Base-by-base conservation (phyloP, 2,797 vertebrate genomes). In the Rhinophrynus dorsalis region DNA sequence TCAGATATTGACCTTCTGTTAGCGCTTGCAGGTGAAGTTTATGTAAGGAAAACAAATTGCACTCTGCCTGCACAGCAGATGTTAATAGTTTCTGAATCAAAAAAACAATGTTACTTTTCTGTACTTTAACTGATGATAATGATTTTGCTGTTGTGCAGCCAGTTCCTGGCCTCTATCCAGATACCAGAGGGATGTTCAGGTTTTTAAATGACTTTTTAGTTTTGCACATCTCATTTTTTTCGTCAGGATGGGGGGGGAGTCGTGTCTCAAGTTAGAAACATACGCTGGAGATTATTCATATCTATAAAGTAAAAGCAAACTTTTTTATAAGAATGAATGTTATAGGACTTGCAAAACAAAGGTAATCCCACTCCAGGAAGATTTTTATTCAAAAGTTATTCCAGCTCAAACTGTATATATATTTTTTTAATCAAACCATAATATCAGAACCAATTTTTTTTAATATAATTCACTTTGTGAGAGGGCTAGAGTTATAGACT, bases 1-100 rank as follows among this genome's bases (percentile, higher is more conserved):
- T 48, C 61, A 40, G 13, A 48, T 2, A 38, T 8, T 56, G 74
- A 35, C 62, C 40, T 52, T 67, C 74, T 70, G 62, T 61, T 65
- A 50, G n/a, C 18, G 52, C 68, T 42, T 44, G 23, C 56, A 48
- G 44, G 50, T 65, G 33, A 60, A 13, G 7, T 60, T 32, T 35
- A 12, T 11, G 38, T 17, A 44, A 9, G 15, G 30, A 51, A 55
- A 66, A 61, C 42, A 70, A 66, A 44, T 42, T 58, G 6, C 33
- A 11, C 33, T 52, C 26, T 1, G 18, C 47, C 38, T 32, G 18
- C 6, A 9, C 18, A 56, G 18, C 74, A 67, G 62, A 42, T 70
- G 56, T 24, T 47, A 29, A n/a, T 10, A 40, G 24, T 13, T 52
- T 61, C 59, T 47, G 21, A 69, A 55, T 69, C 54, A 67, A 48